These are phyloP conservation scores for Bambusicola thoracicus DNA, from an alignment of 2,113 vertebrate genomes.

Conservation along the genomic window DNA sequence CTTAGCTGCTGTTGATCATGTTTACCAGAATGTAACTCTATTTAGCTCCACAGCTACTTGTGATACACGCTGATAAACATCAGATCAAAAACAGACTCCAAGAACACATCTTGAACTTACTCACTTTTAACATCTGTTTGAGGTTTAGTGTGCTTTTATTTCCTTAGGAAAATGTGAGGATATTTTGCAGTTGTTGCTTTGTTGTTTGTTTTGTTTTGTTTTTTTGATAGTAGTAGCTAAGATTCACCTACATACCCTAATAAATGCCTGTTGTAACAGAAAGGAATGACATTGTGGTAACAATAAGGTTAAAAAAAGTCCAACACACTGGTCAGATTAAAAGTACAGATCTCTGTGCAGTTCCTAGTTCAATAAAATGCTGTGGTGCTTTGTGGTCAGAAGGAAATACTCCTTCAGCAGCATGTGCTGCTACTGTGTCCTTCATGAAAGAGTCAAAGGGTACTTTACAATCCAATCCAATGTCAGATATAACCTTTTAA, in stretches of 20 bases:
- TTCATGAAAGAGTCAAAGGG: conserved; percentile 68
- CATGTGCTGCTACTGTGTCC: conserved; percentile 52
- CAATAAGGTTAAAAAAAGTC: neutral
- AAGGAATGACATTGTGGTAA: neutral
- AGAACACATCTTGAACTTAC: neutral
- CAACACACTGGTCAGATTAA: neutral
- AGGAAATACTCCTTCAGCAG: neutral
- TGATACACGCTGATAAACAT: neutral
- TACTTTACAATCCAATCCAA: conserved; percentile 64
- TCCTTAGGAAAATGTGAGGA: neutral
- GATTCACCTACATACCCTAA: neutral
- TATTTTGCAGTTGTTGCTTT: neutral
- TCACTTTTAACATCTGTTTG: neutral
- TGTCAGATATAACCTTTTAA: conserved; percentile 69
- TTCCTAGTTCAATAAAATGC: conserved; percentile 51
- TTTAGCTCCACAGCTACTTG: neutral
- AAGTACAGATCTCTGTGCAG: neutral
- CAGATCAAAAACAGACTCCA: neutral
- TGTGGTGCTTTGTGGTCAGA: conserved; percentile 38
- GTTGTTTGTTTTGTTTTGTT: neutral
- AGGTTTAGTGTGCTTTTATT: neutral
- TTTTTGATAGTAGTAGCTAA: neutral
- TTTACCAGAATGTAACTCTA: neutral
- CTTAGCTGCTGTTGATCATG: neutral
- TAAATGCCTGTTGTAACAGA: neutral